A percentile compares a stretch with the other conserved stretches of the same genome.
Evolutionary conservation across 30 jellyfish, hydroid and myxozoan genomes (phyloP).

Genomic region (Mastigias papua): DNA sequence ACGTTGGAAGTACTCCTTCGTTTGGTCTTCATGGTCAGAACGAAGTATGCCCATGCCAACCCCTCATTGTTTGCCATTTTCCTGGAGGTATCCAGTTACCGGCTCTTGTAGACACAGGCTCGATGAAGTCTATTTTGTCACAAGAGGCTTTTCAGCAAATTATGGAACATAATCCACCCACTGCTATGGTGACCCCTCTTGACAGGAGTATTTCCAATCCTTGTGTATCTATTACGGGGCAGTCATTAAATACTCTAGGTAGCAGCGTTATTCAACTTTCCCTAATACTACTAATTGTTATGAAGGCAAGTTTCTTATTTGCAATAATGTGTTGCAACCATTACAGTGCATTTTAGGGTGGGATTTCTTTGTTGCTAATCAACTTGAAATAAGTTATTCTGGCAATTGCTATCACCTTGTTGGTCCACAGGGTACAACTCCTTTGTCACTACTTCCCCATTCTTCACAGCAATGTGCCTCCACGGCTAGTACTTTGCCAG

Average conservation of each 20-base stretch:
- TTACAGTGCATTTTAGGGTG: conserved; percentile 36
- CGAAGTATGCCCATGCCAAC: conserved; percentile 21
- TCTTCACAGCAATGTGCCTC: background rate
- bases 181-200: background rate
- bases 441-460: conserved; percentile 8
- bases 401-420: conserved; percentile 4
- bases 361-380: conserved; percentile 31
- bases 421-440: conserved; percentile 32
- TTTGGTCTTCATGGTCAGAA: conserved; percentile 20
- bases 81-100: conserved; percentile 13
- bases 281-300: background rate
- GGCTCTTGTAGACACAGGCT: conserved; percentile 48
- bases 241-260: background rate
- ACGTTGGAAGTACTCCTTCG: no score
- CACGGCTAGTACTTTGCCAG: conserved; percentile 3
- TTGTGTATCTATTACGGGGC: conserved; percentile 15
- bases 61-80: conserved; percentile 29
- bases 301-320: conserved; percentile 20
- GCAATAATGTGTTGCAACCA: conserved; percentile 20
- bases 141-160: conserved; percentile 24
- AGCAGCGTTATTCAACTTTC: background rate
- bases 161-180: background rate
- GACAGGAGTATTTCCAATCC: conserved; percentile 35
- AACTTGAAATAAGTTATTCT: background rate
- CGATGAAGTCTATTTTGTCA: conserved; percentile 18